Evolutionary conservation across 2,888 invertebrate genomes (phyloP).

Genomic region (Sphecodes monilicornis): DNA sequence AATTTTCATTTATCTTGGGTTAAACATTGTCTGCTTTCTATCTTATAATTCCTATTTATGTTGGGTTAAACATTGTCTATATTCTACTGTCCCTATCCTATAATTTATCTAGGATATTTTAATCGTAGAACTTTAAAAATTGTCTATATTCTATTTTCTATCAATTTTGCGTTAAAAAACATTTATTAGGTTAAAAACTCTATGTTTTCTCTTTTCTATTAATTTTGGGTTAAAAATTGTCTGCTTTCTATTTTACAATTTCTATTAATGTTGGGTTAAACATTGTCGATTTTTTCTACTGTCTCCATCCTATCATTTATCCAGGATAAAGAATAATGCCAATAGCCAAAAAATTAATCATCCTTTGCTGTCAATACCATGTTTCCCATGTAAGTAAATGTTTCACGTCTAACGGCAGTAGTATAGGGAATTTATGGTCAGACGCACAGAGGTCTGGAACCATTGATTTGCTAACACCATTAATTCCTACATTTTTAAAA

Average conservation of each 20-base stretch:
- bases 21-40: no score
- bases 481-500: neutral
- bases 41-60: neutral
- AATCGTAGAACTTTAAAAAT: no score
- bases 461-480: neutral
- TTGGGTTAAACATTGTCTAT: no score
- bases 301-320: neutral
- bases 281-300: no score
- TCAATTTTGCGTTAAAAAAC: no score
- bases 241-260: neutral
- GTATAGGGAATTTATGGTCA: neutral
- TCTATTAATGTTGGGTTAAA: neutral
- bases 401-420: neutral
- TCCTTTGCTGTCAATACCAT: neutral
- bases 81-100: no score
- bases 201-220: no score
- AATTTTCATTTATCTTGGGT: no score
- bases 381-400: neutral
- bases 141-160: no score
- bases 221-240: no score
- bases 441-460: neutral
- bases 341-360: neutral
- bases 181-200: no score
- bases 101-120: neutral
- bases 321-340: neutral